phyloP scores from a whole-genome alignment of 2,888 invertebrate species.

The Acleris emargana region DNA sequence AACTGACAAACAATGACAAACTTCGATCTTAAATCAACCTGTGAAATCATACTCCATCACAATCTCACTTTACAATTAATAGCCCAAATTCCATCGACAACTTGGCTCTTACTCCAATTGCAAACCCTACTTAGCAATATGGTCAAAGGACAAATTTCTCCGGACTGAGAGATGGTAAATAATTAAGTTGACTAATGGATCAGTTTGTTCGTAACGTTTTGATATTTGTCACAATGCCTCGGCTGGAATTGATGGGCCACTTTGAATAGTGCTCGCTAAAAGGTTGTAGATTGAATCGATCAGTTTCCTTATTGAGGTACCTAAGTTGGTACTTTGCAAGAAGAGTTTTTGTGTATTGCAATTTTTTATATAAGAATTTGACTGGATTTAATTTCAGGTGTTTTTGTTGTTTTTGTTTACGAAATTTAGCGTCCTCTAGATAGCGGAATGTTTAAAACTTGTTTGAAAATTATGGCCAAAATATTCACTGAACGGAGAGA shows the following conservation, averaged over 20 bases:
- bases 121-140: slow-evolving; percentile 49
- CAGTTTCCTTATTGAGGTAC: background rate
- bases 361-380: background rate
- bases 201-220: slow-evolving; percentile 67
- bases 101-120: slow-evolving; percentile 69
- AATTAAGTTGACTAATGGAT: slow-evolving; percentile 82
- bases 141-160: slow-evolving; percentile 74
- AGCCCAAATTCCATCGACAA: slow-evolving; percentile 55
- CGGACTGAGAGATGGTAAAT: slow-evolving; percentile 70
- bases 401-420: too few relatives aligned
- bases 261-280: slow-evolving; percentile 39
- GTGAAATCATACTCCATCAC: slow-evolving; percentile 11
- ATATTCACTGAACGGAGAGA: too few relatives aligned
- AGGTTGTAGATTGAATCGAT: slow-evolving; percentile 31
- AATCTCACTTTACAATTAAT: slow-evolving; percentile 35
- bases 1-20: background rate
- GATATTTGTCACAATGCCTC: slow-evolving; percentile 67
- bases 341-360: background rate
- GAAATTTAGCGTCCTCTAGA: too few relatives aligned
- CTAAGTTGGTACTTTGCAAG: background rate
- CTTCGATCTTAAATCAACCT: background rate
- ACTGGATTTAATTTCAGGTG: too few relatives aligned
- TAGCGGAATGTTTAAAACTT: too few relatives aligned
- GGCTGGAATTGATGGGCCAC: slow-evolving; percentile 52
- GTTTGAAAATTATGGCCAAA: too few relatives aligned